Percentiles rank a stretch among this genome's conserved stretches.
phyloP scores from a whole-genome alignment of 2,797 vertebrate species.

The Arrhamphus sclerolepis region DNA sequence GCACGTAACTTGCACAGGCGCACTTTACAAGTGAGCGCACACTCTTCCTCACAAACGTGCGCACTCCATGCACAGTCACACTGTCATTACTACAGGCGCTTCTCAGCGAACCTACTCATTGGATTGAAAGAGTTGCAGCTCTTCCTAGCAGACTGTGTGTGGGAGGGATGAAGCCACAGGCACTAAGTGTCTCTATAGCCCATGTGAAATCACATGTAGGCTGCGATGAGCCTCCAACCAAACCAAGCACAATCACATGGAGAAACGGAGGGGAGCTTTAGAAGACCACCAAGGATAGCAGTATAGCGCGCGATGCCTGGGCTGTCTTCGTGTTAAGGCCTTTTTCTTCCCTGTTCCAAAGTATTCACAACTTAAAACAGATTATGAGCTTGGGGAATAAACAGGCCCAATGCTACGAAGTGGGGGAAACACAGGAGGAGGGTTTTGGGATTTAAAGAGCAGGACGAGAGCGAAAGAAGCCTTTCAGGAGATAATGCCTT shows the following conservation, averaged over 20 bases:
- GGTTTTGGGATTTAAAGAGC: slow-evolving; percentile 65
- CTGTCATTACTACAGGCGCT: slow-evolving; percentile 72
- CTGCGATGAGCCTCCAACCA: slow-evolving; percentile 79
- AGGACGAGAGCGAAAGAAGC: slow-evolving; percentile 58
- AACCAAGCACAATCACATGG: slow-evolving; percentile 63
- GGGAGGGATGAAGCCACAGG: slow-evolving; percentile 77
- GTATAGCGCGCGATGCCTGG: slow-evolving; percentile 51
- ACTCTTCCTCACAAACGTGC: slow-evolving; percentile 26
- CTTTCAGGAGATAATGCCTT: slow-evolving; percentile 61
- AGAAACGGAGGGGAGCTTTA: slow-evolving; percentile 62
- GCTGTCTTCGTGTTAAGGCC: slow-evolving; percentile 66
- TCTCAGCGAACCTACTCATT: slow-evolving; percentile 71
- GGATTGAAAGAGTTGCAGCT: slow-evolving; percentile 68
- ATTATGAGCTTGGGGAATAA: slow-evolving; percentile 78
- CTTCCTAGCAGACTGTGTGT: slow-evolving; percentile 69
- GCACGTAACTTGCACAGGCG: slow-evolving; percentile 46
- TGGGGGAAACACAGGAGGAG: slow-evolving; percentile 61
- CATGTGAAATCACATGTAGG: slow-evolving; percentile 81
- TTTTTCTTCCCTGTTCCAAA: slow-evolving; percentile 73
- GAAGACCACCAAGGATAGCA: slow-evolving; percentile 73
- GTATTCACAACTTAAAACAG: slow-evolving; percentile 80
- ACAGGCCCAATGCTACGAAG: slow-evolving; percentile 60
- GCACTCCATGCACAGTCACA: slow-evolving; percentile 45
- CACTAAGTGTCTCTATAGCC: slow-evolving; percentile 75
- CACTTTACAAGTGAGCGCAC: slow-evolving; percentile 54